These are phyloP conservation scores for Blastobasis lacticolella DNA, from an alignment of 2,888 invertebrate genomes.

Conservation along the genomic window DNA sequence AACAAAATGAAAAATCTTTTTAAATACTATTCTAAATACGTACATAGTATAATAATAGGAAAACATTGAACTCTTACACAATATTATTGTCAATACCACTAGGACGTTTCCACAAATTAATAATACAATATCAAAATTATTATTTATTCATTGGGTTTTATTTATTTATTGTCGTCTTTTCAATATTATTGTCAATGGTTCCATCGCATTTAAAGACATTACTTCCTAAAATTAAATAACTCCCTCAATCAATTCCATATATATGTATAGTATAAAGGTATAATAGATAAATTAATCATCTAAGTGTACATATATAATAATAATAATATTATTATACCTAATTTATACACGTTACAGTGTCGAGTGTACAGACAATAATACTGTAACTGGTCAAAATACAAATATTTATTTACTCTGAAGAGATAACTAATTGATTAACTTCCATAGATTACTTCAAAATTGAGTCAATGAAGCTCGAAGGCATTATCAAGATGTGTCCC, in stretches of 20 bases:
- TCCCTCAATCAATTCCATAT: slow-evolving; percentile 16
- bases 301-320: too few relatives aligned
- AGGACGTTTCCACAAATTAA: slow-evolving; percentile 20
- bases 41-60: slow-evolving; percentile 8
- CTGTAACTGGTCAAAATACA: too few relatives aligned
- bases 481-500: neutral
- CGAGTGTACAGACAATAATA: too few relatives aligned
- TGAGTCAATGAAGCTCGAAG: too few relatives aligned
- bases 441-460: too few relatives aligned
- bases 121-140: slow-evolving; percentile 15
- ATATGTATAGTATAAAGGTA: slow-evolving; percentile 6
- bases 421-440: too few relatives aligned
- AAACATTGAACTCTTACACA: slow-evolving; percentile 9
- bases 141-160: slow-evolving; percentile 14
- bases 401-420: too few relatives aligned
- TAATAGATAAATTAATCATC: slow-evolving; percentile 3
- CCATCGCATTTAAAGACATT: slow-evolving; percentile 2
- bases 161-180: slow-evolving; percentile 41
- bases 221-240: slow-evolving; percentile 11
- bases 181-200: slow-evolving; percentile 17
- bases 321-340: too few relatives aligned
- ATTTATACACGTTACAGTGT: too few relatives aligned
- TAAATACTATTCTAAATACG: too few relatives aligned
- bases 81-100: slow-evolving; percentile 41
- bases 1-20: too few relatives aligned